Percentiles rank a stretch among this genome's conserved stretches.
phyloP scores from a whole-genome alignment of 2,113 vertebrate species.

The Mesocricetus auratus region DNA sequence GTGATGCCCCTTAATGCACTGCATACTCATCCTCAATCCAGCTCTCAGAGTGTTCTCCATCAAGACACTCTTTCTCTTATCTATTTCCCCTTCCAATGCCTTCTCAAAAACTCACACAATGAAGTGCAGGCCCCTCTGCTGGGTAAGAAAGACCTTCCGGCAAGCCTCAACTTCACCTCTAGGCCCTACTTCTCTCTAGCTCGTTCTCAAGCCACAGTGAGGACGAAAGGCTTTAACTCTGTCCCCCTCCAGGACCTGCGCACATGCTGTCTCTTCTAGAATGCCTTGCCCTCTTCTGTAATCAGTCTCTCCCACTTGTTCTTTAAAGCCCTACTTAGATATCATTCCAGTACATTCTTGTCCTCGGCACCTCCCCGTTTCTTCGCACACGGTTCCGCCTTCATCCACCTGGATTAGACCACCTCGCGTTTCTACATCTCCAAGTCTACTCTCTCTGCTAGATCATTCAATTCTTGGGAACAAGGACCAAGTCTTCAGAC shows the following conservation, averaged over 20 bases:
- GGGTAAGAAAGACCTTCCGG: background rate
- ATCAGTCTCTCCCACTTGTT: background rate
- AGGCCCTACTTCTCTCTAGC: background rate
- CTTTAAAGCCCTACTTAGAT: background rate
- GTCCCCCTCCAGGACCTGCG: background rate
- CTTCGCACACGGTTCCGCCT: background rate
- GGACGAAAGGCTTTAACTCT: background rate
- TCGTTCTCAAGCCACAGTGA: background rate
- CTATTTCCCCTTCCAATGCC: background rate
- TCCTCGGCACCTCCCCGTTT: background rate
- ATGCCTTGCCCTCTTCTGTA: background rate
- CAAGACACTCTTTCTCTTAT: background rate
- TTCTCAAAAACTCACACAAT: background rate
- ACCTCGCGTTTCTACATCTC: accelerated
- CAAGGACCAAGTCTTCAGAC: background rate
- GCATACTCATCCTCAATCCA: background rate
- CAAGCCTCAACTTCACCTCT: background rate
- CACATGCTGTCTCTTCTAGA: background rate
- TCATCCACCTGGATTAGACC: background rate
- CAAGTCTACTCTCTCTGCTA: background rate
- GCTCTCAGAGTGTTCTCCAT: accelerated
- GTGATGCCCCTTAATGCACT: background rate
- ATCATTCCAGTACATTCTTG: background rate
- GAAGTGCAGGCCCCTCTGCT: background rate
- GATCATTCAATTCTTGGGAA: background rate